phyloP scores from a whole-genome alignment of 2,888 invertebrate species.

The Lypha dubia region DNA sequence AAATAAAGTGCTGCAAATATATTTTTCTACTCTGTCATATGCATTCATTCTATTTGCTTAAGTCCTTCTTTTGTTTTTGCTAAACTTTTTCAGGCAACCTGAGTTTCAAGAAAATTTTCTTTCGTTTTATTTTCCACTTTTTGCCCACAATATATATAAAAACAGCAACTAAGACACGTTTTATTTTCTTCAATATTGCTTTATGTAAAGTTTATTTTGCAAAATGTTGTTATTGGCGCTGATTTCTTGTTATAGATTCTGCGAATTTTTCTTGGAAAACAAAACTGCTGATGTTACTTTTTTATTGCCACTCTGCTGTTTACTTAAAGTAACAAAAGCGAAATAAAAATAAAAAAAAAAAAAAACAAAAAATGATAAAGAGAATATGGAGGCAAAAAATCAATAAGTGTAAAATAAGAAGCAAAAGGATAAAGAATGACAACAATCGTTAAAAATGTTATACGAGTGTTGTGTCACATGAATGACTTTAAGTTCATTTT shows the following conservation, averaged over 20 bases:
- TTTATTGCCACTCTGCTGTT: slow-evolving; percentile 58
- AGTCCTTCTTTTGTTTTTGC: not conserved
- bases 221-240: slow-evolving; percentile 8
- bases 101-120: slow-evolving; percentile 26
- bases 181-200: slow-evolving; percentile 58
- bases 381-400: slow-evolving; percentile 13
- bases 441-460: slow-evolving; percentile 46
- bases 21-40: slow-evolving; percentile 8
- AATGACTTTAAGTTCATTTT: slow-evolving; percentile 50
- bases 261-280: slow-evolving; percentile 10
- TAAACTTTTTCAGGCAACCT: not conserved
- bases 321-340: slow-evolving; percentile 36
- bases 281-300: slow-evolving; percentile 69
- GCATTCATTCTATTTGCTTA: slow-evolving; percentile 7
- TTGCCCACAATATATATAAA: not conserved
- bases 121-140: no score
- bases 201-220: slow-evolving; percentile 51
- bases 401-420: slow-evolving; percentile 28
- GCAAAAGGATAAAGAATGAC: slow-evolving; percentile 41
- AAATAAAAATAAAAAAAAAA: slow-evolving; percentile 5
- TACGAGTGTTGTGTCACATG: slow-evolving; percentile 46
- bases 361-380: not conserved
- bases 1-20: not conserved
- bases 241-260: slow-evolving; percentile 1
- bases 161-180: slow-evolving; percentile 11